phyloP scores from a whole-genome alignment of 1,140 invertebrate species.

The Plectrocnemia conspersa region DNA sequence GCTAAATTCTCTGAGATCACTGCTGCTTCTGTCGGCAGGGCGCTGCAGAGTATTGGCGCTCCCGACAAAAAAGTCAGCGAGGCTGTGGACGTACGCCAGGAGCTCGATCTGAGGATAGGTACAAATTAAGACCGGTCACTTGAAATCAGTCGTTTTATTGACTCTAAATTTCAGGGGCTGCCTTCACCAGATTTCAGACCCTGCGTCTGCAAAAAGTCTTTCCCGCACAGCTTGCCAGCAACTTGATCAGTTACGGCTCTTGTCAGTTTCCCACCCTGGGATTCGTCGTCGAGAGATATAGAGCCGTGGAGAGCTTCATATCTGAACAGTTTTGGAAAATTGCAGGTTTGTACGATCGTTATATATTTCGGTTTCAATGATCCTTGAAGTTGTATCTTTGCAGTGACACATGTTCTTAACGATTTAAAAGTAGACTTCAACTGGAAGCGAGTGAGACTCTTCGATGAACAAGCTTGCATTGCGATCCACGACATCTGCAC shows the following conservation, averaged over 20 bases:
- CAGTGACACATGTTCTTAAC: constrained; percentile 68
- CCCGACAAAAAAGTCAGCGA: constrained; percentile 84
- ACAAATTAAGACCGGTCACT: constrained; percentile 19
- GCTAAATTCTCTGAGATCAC: constrained; percentile 99
- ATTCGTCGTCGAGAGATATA: constrained; percentile 93
- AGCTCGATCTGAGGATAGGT: constrained; percentile 97
- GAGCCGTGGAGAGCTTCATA: constrained; percentile 84
- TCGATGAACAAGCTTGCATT: constrained; percentile 80
- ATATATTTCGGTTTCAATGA: constrained; percentile 5
- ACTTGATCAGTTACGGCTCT: constrained; percentile 93
- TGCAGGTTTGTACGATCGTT: constrained; percentile 54
- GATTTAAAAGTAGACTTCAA: constrained; percentile 76
- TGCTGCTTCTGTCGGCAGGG: constrained; percentile 67
- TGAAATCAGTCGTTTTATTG: neutral
- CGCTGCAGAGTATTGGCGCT: constrained; percentile 70
- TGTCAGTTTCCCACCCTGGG: constrained; percentile 97
- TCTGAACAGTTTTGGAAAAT: constrained; percentile 92
- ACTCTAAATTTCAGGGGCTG: constrained; percentile 64
- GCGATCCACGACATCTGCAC: constrained; percentile 73
- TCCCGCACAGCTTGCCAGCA: constrained; percentile 66
- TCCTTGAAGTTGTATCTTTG: constrained; percentile 34
- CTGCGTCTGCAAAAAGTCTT: constrained; percentile 82
- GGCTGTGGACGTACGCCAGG: constrained; percentile 92
- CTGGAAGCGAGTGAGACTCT: constrained; percentile 86
- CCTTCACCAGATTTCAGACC: constrained; percentile 98